Evolutionary conservation across 2,888 invertebrate genomes (phyloP).

Genomic region (Acronicta leporina): DNA sequence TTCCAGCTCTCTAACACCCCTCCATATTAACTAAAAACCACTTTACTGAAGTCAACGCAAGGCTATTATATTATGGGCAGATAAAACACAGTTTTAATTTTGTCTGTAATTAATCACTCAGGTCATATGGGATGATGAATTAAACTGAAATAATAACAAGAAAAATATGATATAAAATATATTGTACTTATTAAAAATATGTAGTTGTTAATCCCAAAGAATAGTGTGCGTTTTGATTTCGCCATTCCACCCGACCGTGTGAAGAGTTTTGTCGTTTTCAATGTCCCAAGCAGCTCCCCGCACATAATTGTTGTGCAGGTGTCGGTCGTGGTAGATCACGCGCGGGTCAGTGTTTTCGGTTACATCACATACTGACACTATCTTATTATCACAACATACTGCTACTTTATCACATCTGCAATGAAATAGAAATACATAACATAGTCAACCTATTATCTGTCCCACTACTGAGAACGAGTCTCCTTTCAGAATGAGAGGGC

Average conservation of each 20-base stretch:
- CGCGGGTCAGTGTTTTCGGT: constrained; percentile 59
- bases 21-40: no score
- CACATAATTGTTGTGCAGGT: constrained; percentile 83
- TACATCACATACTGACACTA: constrained; percentile 77
- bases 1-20: no score
- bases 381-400: constrained; percentile 83
- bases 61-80: no score
- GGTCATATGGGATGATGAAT: no score
- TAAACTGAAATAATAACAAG: no score
- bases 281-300: constrained; percentile 88
- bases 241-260: constrained; percentile 90
- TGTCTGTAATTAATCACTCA: no score
- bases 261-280: constrained; percentile 72
- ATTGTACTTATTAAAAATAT: constrained; percentile 1
- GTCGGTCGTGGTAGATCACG: constrained; percentile 73
- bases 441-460: no score
- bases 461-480: no score
- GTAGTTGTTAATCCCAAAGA: constrained; percentile 36
- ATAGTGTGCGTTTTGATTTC: constrained; percentile 78
- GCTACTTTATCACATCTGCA: constrained; percentile 76
- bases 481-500: no score
- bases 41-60: no score
- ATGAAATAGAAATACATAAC: constrained; percentile 39
- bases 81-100: no score
- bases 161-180: no score